phyloP scores from a whole-genome alignment of 2,888 invertebrate species.

The Noctua pronuba region DNA sequence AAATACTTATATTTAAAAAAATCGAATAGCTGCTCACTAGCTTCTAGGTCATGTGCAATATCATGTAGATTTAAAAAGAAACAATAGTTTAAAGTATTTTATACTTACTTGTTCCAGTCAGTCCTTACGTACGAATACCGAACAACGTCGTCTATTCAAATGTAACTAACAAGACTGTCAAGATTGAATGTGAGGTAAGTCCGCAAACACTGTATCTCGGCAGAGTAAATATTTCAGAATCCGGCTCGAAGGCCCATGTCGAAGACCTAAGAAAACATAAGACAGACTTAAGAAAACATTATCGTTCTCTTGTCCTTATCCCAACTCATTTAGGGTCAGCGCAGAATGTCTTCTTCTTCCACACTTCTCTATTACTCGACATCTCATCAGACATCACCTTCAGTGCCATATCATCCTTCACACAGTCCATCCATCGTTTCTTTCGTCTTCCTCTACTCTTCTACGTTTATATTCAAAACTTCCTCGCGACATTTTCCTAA shows the following conservation, averaged over 20 bases:
- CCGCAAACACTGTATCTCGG: background rate
- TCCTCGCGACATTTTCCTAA: no score
- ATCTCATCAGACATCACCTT: no score
- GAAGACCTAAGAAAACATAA: no score
- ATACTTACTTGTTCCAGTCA: slow-evolving; percentile 90
- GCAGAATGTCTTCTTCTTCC: no score
- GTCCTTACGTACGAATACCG: slow-evolving; percentile 95
- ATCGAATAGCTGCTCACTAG: background rate
- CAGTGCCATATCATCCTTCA: no score
- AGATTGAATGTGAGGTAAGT: slow-evolving; percentile 94
- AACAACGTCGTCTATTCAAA: slow-evolving; percentile 93
- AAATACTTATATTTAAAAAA: background rate
- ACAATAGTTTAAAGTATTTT: background rate
- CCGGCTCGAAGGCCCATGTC: background rate
- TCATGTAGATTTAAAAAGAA: background rate
- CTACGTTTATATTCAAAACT: no score
- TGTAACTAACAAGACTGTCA: slow-evolving; percentile 92
- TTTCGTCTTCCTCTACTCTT: no score
- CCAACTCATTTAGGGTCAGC: no score
- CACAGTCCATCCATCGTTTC: no score
- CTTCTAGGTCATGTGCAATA: background rate
- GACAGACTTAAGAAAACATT: no score
- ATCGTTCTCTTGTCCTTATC: no score
- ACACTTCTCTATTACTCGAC: no score
- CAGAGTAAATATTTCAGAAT: background rate